Evolutionary conservation across 2,113 vertebrate genomes (phyloP), one percentile per base, ranked within the genome.

Genomic region (Ailurus styani): DNA sequence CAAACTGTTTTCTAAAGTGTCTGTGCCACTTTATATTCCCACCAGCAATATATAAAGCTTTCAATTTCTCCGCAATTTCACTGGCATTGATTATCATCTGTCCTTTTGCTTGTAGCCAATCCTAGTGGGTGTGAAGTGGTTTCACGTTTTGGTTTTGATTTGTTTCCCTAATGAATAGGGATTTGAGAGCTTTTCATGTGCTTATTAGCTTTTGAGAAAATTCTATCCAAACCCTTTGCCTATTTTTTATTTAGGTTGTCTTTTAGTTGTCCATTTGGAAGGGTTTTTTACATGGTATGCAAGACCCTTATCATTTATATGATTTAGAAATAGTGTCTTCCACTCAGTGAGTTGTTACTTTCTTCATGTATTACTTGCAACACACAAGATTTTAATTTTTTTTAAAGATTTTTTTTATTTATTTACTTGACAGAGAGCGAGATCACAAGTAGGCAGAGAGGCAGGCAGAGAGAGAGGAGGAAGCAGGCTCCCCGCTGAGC

Each of bases 111-210:
- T 78, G 52, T 52, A 54, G 40, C 7, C n/a, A 57, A 93, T 72
- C 72, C 31, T 89, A 15, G 12, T 79, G 5, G 2, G 4, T 40
- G 0, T 85, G 27, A 20, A 72, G 40, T 72, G 18, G 10, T 90
- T 90, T 81, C n/a, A 50, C 34, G 52, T 89, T 93, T 85, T 62
- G 31, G 25, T 86, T 97, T 93, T 87, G 79, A 34, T 85, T 86
- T 97, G 29, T 93, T 96, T 86, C 29, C 11, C 55, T 70, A 93
- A 73, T 37, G 73, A n/a, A 40, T 93, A 60, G 37, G 89, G 17
- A 52, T 95, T 66, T 68, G 54, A 62, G 23, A 68, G 7, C 3
- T 89, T 90, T 92, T 75, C 75, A 31, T 89, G 40, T 73, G 47
- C 9, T 81, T 86, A 81, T 89, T 89, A 81, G 25, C 34, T 14